Conservation (phyloP, 2,113 vertebrate species). For the Perccottus glenii region DNA sequence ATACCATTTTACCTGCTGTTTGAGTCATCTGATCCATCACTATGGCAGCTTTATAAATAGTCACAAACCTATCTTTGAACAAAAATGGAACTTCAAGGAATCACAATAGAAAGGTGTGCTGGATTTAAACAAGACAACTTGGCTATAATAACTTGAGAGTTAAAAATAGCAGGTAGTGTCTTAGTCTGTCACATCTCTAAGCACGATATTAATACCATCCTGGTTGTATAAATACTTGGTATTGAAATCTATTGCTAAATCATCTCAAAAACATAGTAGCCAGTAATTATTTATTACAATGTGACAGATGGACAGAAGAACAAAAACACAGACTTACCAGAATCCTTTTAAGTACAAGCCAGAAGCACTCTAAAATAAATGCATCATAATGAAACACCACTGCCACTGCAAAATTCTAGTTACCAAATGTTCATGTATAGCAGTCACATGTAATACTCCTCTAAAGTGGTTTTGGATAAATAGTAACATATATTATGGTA, state of each 20-base stretch:
- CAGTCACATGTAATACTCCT: neutral
- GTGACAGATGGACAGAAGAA: conserved; percentile 56
- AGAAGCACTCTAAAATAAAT: conserved; percentile 36
- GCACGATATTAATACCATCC: no score
- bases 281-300: conserved; percentile 30
- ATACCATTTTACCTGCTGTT: conserved; percentile 44
- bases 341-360: conserved; percentile 46
- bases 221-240: neutral
- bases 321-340: conserved; percentile 37
- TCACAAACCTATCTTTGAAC: conserved; percentile 27
- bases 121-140: conserved; percentile 40
- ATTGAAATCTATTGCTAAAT: neutral
- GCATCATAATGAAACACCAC: conserved; percentile 29
- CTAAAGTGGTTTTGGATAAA: neutral
- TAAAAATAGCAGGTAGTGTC: conserved; percentile 12
- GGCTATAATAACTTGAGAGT: conserved; percentile 16
- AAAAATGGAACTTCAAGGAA: conserved; percentile 40
- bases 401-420: conserved; percentile 13
- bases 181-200: conserved; percentile 1
- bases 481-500: no score
- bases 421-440: conserved; percentile 15
- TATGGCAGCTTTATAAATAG: conserved; percentile 67
- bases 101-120: conserved; percentile 45
- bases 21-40: conserved; percentile 59
- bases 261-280: conserved; percentile 3